Conservation (phyloP, 1,140 invertebrate genomes). For the Spodoptera litura region DNA sequence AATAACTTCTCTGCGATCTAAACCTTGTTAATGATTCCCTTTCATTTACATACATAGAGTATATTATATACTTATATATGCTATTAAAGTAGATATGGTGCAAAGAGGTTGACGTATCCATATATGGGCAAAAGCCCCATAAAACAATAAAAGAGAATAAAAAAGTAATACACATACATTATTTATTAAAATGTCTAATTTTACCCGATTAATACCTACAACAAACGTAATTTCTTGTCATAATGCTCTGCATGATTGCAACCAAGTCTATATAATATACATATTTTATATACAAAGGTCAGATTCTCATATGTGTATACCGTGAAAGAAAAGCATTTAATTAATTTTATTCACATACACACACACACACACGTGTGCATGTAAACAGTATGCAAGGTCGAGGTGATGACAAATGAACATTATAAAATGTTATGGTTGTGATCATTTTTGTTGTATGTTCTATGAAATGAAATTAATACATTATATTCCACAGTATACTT, state of each 20-base stretch:
- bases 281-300: not conserved
- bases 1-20: too few relatives aligned
- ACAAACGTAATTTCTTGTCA: conserved; percentile 21
- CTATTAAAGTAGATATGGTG: too few relatives aligned
- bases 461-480: too few relatives aligned
- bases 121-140: too few relatives aligned
- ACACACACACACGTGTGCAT: not conserved
- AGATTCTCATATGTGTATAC: not conserved
- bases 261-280: conserved; percentile 15
- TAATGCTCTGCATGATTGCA: conserved; percentile 25
- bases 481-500: too few relatives aligned
- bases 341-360: conserved; percentile 16
- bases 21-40: too few relatives aligned
- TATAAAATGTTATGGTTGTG: not conserved
- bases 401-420: not conserved
- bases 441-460: not conserved
- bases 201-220: conserved; percentile 19
- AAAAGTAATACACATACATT: too few relatives aligned
- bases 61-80: too few relatives aligned
- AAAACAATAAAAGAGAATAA: too few relatives aligned
- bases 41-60: too few relatives aligned
- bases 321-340: conserved; percentile 21
- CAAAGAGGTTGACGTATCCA: too few relatives aligned
- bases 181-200: too few relatives aligned
- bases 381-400: not conserved